These are phyloP conservation scores for Pararge aegeria DNA, from an alignment of 1,140 invertebrate genomes.

Conservation along the genomic window DNA sequence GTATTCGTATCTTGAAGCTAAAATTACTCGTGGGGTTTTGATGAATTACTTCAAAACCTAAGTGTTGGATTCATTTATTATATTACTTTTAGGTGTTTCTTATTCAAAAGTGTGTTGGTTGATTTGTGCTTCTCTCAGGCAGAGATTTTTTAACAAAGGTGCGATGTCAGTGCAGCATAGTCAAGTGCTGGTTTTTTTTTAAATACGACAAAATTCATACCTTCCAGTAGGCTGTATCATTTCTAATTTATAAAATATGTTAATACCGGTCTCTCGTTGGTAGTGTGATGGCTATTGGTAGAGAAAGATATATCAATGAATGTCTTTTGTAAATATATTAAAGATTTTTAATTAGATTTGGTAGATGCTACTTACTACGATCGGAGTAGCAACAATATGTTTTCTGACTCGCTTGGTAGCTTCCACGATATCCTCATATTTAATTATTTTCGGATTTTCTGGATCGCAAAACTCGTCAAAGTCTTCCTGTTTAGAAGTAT, in stretches of 20 bases:
- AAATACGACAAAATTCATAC: constrained; percentile 28
- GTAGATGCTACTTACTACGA: constrained; percentile 52
- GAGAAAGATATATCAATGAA: constrained; percentile 9
- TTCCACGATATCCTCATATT: constrained; percentile 47
- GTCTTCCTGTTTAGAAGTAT: constrained; percentile 46
- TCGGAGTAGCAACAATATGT: constrained; percentile 46
- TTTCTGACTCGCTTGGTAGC: constrained; percentile 38
- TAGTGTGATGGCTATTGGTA: constrained; percentile 51
- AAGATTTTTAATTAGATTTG: no score
- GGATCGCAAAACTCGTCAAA: constrained; percentile 62
- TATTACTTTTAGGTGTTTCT: no score
- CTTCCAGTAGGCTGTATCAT: constrained; percentile 52
- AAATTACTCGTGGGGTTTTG: no score
- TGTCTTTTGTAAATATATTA: no score
- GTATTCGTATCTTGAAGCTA: no score
- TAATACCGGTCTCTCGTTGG: constrained; percentile 47
- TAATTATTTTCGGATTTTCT: constrained; percentile 49
- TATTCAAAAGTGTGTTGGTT: no score
- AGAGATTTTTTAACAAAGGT: no score
- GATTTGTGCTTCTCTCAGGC: no score
- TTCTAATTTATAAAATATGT: constrained; percentile 60
- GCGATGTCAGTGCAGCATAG: no score
- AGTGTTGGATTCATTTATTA: no score
- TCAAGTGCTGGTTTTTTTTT: no score
- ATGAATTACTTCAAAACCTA: no score